Evolutionary conservation across 1,140 invertebrate species (phyloP), one percentile per base, ranked within the genome.

Genomic region (Helicoverpa zea): DNA sequence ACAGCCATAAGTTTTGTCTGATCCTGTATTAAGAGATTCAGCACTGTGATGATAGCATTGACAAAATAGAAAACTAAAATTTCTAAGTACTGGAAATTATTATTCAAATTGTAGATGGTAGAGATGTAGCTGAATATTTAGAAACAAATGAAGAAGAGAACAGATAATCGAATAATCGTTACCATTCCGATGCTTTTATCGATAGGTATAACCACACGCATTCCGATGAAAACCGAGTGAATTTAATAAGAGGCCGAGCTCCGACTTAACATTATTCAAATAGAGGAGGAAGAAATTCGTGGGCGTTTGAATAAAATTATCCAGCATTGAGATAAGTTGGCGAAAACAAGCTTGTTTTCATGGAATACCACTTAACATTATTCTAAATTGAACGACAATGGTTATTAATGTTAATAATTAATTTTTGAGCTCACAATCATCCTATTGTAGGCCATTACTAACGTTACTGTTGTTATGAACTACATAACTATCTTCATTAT

Each of bases 201-300:
- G 68, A 54, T 72, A n/a, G n/a, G n/a, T n/a, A 54, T 52, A 58
- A 43, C 18, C 30, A 14, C 7, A 52, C 54, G 58, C 51, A 43
- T 58, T 58, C 30, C 54, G 11, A 58, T n/a, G 35, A 58, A 56
- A 56, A 58, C 29, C 58, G 29, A 79, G 30, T 51, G 76, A 79
- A 68, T 79, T 79, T 79, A 79, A 79, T 79, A 79, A 68, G 52
- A 51, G 23, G 10, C 52, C 52, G 64, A 79, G 51, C 47, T 4
- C 52, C 52, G 52, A 79, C 63, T 58, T 43, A 79, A 70, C 64
- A 79, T 79, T 78, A 79, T 79, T 79, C 52, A 79, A 68, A 79
- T 79, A 29, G 64, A 70, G n/a, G 10, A 51, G 63, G 76, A 70
- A 79, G 52, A 68, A 56, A 79, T 79, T 79, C 76, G 63, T 56